Conservation (phyloP, 2,113 vertebrate species). For the Alces alces region DNA sequence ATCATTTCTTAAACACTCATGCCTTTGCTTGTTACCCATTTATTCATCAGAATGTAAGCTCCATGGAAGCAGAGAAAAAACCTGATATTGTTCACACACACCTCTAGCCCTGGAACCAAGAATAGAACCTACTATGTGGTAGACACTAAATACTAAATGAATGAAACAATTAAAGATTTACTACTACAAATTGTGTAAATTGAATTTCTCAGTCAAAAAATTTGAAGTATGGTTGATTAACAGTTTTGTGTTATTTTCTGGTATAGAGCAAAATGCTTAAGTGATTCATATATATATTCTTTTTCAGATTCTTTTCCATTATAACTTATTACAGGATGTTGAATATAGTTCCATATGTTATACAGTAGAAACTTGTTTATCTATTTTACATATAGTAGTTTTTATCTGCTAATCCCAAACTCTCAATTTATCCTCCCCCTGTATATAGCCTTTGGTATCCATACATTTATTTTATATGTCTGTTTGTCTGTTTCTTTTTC, state of each 20-base stretch:
- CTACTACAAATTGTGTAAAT: background rate
- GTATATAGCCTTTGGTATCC: background rate
- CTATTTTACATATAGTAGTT: background rate
- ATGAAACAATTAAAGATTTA: background rate
- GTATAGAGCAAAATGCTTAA: background rate
- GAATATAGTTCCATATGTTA: background rate
- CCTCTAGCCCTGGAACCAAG: background rate
- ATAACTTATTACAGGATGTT: background rate
- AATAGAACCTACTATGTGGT: background rate
- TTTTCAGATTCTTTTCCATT: background rate
- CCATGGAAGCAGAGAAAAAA: background rate
- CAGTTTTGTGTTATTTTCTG: background rate
- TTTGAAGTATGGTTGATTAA: background rate
- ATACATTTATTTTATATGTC: background rate
- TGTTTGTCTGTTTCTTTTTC: background rate
- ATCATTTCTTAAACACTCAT: background rate
- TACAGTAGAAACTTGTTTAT: background rate
- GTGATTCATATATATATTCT: background rate
- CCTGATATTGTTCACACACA: accelerated
- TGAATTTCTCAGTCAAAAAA: background rate
- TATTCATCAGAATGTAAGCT: background rate
- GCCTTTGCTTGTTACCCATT: background rate
- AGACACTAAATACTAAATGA: background rate
- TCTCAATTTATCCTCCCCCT: background rate
- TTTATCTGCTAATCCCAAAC: background rate